Conservation (phyloP, 2,113 vertebrate genomes). For the Pygoscelis adeliae region DNA sequence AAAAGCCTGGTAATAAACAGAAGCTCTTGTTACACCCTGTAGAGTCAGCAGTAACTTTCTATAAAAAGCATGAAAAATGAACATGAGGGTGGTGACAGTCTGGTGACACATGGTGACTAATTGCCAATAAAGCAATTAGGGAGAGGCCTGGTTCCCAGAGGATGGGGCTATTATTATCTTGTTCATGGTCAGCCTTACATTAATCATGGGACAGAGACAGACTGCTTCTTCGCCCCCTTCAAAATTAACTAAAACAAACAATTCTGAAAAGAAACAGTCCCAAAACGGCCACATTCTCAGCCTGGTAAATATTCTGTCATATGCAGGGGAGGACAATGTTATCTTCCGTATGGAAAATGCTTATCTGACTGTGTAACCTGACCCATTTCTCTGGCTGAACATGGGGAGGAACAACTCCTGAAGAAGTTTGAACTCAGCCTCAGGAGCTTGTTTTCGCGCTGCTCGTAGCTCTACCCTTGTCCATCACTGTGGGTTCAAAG, state of each 20-base stretch:
- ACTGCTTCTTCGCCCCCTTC: neutral
- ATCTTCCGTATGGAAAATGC: neutral
- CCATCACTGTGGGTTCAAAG: neutral
- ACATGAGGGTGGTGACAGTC: neutral
- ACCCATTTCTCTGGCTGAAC: neutral
- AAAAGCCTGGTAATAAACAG: conserved; percentile 9
- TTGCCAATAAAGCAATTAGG: conserved; percentile 33
- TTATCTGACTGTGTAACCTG: neutral
- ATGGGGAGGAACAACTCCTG: neutral
- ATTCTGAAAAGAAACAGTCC: conserved; percentile 45
- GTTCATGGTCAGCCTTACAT: conserved; percentile 21
- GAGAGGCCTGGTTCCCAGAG: conserved; percentile 41
- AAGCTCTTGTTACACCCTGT: neutral
- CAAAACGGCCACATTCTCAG: conserved; percentile 32
- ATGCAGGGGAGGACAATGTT: neutral
- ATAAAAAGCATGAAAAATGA: conserved; percentile 42
- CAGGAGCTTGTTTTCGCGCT: neutral
- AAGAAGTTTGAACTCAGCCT: neutral
- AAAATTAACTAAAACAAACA: conserved; percentile 46
- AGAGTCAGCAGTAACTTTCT: conserved; percentile 24
- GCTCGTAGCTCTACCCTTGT: neutral
- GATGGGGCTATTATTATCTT: conserved; percentile 29
- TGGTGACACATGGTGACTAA: conserved; percentile 40
- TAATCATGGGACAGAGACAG: neutral
- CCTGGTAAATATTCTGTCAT: conserved; percentile 35